Conservation (phyloP, 37 sponge, comb jelly and placozoan genomes). For the Crambe crambe region DNA sequence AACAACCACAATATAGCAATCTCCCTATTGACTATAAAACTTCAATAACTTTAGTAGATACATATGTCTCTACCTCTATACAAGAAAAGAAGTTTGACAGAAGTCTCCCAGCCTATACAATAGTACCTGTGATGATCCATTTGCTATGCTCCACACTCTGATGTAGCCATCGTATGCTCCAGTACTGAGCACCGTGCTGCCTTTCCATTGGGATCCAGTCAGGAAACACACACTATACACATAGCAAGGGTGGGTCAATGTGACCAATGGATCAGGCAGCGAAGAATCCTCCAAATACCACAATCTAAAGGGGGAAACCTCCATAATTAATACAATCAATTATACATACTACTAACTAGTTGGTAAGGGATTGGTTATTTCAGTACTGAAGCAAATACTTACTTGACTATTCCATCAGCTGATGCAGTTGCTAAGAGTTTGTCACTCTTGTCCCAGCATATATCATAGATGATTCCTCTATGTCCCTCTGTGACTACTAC, state of each 20-base stretch:
- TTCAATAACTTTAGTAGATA: no score
- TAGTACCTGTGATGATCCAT: slow-evolving; percentile 9
- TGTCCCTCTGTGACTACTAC: slow-evolving; percentile 40
- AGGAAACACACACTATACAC: slow-evolving; percentile 69
- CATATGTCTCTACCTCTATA: no score
- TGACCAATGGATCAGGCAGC: background rate
- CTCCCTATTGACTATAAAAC: no score
- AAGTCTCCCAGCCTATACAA: no score
- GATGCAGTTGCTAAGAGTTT: slow-evolving; percentile 67
- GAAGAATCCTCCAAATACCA: slow-evolving; percentile 25
- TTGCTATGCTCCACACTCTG: slow-evolving; percentile 61
- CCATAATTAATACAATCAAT: no score
- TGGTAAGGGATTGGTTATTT: no score
- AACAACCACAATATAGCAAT: no score
- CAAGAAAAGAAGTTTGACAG: no score
- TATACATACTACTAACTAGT: no score
- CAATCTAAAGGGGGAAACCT: background rate
- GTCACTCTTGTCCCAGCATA: slow-evolving; percentile 74
- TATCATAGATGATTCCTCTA: slow-evolving; percentile 62
- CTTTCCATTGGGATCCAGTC: background rate
- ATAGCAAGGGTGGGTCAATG: slow-evolving; percentile 89
- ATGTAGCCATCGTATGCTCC: slow-evolving; percentile 80
- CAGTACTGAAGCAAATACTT: no score
- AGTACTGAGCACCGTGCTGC: slow-evolving; percentile 42
- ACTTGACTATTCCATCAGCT: slow-evolving; percentile 79